Evolutionary conservation across 2,113 vertebrate genomes (phyloP).

Genomic region (Pantherophis guttatus): DNA sequence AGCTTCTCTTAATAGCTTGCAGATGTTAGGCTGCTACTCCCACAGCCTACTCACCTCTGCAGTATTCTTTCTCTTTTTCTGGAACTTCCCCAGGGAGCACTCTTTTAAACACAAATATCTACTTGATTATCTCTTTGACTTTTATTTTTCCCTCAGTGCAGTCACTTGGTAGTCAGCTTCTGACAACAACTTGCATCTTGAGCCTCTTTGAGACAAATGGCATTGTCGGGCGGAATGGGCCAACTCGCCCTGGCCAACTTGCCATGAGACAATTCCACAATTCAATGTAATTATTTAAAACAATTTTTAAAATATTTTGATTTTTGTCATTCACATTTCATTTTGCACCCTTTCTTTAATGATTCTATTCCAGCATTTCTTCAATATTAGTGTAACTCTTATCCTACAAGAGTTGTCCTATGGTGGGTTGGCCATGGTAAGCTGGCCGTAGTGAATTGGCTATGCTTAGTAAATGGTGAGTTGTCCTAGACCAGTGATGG

Average conservation of each 20-base stretch:
- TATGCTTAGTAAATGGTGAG: background rate
- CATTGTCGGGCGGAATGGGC: background rate
- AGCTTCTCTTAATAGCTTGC: background rate
- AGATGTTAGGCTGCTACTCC: background rate
- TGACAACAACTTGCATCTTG: background rate
- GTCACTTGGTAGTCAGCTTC: background rate
- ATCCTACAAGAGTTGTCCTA: background rate
- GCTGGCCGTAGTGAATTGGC: background rate
- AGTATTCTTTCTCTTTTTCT: background rate
- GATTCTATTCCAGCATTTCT: background rate
- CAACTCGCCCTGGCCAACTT: background rate
- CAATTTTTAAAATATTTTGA: background rate
- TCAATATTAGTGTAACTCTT: background rate
- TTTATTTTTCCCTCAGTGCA: background rate
- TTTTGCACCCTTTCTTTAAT: background rate
- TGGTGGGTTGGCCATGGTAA: background rate
- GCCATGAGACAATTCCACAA: background rate
- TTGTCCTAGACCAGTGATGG: background rate
- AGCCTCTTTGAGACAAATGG: background rate
- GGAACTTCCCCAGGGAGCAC: background rate
- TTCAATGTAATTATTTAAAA: background rate
- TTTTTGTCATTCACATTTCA: background rate
- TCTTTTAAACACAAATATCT: background rate
- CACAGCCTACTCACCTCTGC: background rate
- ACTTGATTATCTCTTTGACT: background rate